Conservation (phyloP, 1,140 invertebrate genomes). For the Cyrtorhinus lividipennis region DNA sequence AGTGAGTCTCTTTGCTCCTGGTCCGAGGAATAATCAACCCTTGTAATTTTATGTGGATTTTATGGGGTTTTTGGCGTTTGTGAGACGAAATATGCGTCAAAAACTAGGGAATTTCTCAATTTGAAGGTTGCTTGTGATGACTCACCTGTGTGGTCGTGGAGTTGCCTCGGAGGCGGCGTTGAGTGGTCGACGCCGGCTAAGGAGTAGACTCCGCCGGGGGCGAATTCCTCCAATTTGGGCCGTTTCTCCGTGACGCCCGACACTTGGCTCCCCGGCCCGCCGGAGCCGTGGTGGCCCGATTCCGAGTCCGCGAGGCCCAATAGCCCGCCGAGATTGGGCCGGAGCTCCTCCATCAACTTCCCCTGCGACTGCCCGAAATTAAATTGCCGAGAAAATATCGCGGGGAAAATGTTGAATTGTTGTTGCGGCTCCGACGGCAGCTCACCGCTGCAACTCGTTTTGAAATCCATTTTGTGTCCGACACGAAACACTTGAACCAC, state of each 20-base stretch:
- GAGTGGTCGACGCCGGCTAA: constrained; percentile 39
- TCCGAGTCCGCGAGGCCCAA: constrained; percentile 60
- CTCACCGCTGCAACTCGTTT: constrained; percentile 13
- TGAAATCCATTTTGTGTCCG: constrained; percentile 20
- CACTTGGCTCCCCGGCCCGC: constrained; percentile 40
- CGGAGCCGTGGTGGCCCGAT: constrained; percentile 39
- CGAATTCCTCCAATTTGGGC: constrained; percentile 22
- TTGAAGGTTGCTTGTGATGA: no score
- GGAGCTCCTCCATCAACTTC: constrained; percentile 66
- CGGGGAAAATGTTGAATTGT: constrained; percentile 79
- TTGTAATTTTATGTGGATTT: no score
- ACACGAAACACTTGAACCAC: constrained; percentile 20
- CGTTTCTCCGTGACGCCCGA: constrained; percentile 44
- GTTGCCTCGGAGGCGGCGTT: constrained; percentile 35
- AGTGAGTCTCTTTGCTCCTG: no score
- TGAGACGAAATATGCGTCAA: no score
- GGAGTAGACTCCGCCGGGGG: constrained; percentile 24
- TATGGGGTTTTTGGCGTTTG: no score
- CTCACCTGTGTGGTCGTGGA: constrained; percentile 42
- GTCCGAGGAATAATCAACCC: no score
- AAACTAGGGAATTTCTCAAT: no score
- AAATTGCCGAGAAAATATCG: constrained; percentile 70
- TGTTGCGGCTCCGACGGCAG: constrained; percentile 32
- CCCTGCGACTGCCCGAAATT: constrained; percentile 40
- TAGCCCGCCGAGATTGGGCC: constrained; percentile 63